phyloP scores from a whole-genome alignment of 2,113 vertebrate genomes.

The Podocnemis expansa region DNA sequence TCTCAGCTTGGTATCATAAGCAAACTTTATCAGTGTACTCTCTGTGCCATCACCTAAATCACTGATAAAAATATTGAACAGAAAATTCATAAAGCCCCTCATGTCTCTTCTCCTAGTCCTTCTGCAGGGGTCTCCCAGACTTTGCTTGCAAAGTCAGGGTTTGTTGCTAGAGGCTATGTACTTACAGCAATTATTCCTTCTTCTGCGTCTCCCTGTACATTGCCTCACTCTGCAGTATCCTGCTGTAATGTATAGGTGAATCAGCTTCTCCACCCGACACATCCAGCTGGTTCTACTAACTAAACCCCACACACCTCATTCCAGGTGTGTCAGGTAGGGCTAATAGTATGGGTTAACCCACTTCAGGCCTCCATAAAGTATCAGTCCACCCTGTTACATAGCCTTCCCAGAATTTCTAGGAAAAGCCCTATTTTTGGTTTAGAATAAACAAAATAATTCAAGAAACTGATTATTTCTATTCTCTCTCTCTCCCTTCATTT shows the following conservation, averaged over 20 bases:
- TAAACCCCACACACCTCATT: background rate
- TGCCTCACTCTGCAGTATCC: background rate
- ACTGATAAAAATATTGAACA: too few species aligned
- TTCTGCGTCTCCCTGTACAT: background rate
- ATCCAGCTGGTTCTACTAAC: background rate
- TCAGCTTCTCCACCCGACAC: background rate
- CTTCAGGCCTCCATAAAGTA: background rate
- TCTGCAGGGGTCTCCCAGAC: background rate
- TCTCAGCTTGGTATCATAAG: too few species aligned
- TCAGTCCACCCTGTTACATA: background rate
- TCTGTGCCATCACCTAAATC: too few species aligned
- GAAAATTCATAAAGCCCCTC: background rate
- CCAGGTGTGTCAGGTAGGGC: background rate
- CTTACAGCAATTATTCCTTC: background rate
- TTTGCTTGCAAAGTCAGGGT: background rate
- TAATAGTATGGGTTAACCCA: background rate
- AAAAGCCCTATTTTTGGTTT: background rate
- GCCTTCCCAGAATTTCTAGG: background rate
- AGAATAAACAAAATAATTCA: background rate
- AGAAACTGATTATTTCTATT: background rate
- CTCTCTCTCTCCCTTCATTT: background rate
- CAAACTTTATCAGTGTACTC: too few species aligned
- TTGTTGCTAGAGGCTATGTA: background rate
- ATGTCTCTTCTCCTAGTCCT: background rate
- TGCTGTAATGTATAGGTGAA: background rate